Evolutionary conservation across 2,888 invertebrate species (phyloP).

Genomic region (Drosophila phalerata): DNA sequence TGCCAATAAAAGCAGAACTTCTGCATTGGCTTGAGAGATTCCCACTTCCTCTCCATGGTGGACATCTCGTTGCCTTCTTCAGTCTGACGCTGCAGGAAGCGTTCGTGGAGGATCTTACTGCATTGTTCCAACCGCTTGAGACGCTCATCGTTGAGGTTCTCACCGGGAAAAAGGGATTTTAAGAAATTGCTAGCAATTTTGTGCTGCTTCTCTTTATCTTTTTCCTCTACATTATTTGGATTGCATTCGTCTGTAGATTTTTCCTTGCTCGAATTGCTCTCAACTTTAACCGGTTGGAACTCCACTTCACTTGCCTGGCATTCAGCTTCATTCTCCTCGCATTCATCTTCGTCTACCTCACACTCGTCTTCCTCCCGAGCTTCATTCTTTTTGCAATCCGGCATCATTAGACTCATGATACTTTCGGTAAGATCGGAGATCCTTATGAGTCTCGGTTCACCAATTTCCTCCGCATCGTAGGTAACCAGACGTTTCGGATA

Average conservation of each 20-base stretch:
- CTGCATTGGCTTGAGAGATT: constrained; percentile 33
- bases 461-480: constrained; percentile 59
- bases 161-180: neutral
- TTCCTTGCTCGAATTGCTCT: neutral
- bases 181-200: neutral
- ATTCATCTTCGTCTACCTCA: neutral
- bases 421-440: constrained; percentile 39
- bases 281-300: neutral
- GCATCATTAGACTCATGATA: neutral
- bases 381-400: neutral
- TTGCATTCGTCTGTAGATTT: neutral
- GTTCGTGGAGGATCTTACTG: constrained; percentile 38
- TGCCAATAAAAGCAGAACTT: constrained; percentile 72
- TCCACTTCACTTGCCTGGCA: neutral
- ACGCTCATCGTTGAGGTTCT: neutral
- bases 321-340: neutral
- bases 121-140: constrained; percentile 28
- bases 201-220: neutral
- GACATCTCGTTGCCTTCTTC: neutral
- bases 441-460: constrained; percentile 57
- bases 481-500: constrained; percentile 61
- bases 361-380: neutral
- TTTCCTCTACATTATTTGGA: neutral
- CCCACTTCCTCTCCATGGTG: constrained; percentile 38
- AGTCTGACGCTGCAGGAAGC: neutral